Percentiles rank a stretch among this genome's conserved stretches.
Evolutionary conservation across 2,797 vertebrate species (phyloP).

Genomic region (Cuniculus paca): DNA sequence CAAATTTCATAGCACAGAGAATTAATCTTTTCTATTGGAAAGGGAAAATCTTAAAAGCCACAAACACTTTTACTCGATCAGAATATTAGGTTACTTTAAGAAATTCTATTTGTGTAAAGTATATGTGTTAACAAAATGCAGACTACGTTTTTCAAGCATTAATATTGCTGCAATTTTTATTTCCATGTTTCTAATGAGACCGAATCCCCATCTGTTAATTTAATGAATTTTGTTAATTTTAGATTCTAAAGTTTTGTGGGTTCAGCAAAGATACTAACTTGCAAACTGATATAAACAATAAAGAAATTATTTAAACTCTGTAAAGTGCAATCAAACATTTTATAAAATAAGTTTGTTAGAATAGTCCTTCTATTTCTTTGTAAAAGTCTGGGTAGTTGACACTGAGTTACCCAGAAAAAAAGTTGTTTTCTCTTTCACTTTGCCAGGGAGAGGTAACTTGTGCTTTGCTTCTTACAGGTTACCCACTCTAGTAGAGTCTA

Average conservation of each 20-base stretch:
- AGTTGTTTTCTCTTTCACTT: neutral
- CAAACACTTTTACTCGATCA: neutral
- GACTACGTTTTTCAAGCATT: neutral
- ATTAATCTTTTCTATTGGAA: neutral
- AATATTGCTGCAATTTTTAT: neutral
- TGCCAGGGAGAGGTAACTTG: neutral
- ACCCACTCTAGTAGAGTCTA: accelerated
- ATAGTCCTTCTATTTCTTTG: neutral
- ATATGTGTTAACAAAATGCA: neutral
- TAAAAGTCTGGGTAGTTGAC: neutral
- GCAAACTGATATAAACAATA: neutral
- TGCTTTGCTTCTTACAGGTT: neutral
- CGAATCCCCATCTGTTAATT: neutral
- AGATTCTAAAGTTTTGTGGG: neutral
- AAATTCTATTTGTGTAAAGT: neutral
- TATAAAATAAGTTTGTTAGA: conserved; percentile 4
- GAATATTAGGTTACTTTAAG: neutral
- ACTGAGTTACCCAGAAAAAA: neutral
- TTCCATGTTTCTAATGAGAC: neutral
- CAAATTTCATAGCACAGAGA: neutral
- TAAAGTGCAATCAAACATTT: neutral
- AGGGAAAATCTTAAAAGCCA: neutral
- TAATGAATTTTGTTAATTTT: neutral
- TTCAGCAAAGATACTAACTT: neutral
- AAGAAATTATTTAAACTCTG: neutral